Conservation (phyloP, 2,113 vertebrate species). For the Hippocampus comes region DNA sequence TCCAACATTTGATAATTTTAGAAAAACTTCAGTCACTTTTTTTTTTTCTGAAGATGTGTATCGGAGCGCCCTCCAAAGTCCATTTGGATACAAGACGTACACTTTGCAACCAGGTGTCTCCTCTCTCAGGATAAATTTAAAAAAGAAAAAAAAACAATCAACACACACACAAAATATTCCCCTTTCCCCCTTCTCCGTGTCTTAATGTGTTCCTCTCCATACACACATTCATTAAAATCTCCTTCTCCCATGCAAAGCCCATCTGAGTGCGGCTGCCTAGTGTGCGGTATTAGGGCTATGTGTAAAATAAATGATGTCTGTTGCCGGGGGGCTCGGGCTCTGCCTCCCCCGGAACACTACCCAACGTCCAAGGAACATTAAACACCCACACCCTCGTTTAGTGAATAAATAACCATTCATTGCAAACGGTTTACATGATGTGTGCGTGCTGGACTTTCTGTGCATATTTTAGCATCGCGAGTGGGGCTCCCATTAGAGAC, state of each 20-base stretch:
- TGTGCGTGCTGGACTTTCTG: conserved; percentile 88
- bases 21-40: not conserved
- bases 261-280: conserved; percentile 86
- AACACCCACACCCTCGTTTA: conserved; percentile 99
- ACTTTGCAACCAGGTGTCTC: conserved; percentile 46
- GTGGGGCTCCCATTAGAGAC: conserved; percentile 89
- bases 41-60: not conserved
- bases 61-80: conserved; percentile 17
- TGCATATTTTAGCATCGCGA: conserved; percentile 95
- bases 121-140: conserved; percentile 26
- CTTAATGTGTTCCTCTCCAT: conserved; percentile 61
- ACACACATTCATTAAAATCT: conserved; percentile 65
- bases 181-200: conserved; percentile 56
- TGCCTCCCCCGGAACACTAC: conserved; percentile 88
- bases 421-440: conserved; percentile 83
- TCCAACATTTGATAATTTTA: not conserved
- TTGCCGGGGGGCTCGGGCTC: conserved; percentile 90
- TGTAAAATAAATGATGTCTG: conserved; percentile 99
- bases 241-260: conserved; percentile 68
- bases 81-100: conserved; percentile 53
- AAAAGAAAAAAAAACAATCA: too few relatives aligned
- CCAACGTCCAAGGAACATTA: conserved; percentile 99
- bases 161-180: not conserved
- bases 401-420: conserved; percentile 99
- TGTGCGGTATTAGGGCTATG: conserved; percentile 95